Evolutionary conservation across 2,888 invertebrate genomes (phyloP), one percentile per base, ranked within the genome.

Genomic region (Brenthis hecate): DNA sequence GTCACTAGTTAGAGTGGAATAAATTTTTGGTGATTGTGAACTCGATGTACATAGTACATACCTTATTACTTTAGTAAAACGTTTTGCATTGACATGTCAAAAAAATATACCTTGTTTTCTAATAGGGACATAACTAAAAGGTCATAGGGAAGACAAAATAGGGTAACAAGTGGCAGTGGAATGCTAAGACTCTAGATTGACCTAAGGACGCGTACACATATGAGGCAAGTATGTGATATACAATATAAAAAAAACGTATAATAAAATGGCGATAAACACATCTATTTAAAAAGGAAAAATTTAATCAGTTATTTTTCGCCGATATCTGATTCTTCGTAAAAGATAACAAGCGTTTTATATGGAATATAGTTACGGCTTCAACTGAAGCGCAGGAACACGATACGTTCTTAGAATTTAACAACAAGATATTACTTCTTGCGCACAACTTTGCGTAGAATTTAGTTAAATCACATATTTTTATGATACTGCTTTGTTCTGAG

Each of bases 341-440:
- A 28, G 66, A 66, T 66, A 61, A 66, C 61, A 61, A 55, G 48
- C 47, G 54, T 48, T 19, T 19, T 48, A 50, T 55, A 19, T 55
- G 48, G 23, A 51, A 50, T 50, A 57, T 51, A 54, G 58, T 14
- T 32, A 63, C 51, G 19, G 53, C 50, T 68, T 58, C 64, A 28
- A 63, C 13, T 32, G 61, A 66, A 66, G 51, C 47, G 58, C 66
- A 48, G 13, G 47, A 60, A 66, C 36, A 32, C 48, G 66, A 66
- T 55, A 56, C 55, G 53, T 66, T 56, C 61, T 55, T 48, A 61
- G 66, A 66, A 61, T 57, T 51, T 54, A 66, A 57, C 43, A 16
- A 32, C 28, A 60, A 61, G 60, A 61, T 54, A 23, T 36, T 62
- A 51, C 16, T 53, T n/a, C 16, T 16, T 53, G 51, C n/a, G n/a